Evolutionary conservation across 2,888 invertebrate species (phyloP).

Genomic region (Amphipoea oculea): DNA sequence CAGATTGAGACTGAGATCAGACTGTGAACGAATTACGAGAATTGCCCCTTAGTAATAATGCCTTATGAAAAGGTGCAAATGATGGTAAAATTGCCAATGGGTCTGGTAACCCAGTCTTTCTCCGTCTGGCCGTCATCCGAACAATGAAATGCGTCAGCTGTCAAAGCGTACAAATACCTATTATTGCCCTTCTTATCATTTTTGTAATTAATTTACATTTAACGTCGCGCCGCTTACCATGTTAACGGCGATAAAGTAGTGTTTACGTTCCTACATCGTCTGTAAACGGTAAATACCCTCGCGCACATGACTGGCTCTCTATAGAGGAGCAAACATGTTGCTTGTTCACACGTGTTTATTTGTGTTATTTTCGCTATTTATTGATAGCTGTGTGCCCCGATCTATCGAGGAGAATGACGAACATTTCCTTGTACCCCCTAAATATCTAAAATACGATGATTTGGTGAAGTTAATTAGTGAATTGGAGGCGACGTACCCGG

Average conservation of each 20-base stretch:
- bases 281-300: constrained; percentile 57
- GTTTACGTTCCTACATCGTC: constrained; percentile 69
- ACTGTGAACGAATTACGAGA: no score
- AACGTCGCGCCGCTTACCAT: constrained; percentile 67
- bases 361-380: constrained; percentile 80
- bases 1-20: no score
- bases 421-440: constrained; percentile 89
- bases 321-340: constrained; percentile 74
- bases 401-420: constrained; percentile 85
- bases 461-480: constrained; percentile 92
- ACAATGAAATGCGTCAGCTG: constrained; percentile 59
- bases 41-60: not conserved
- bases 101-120: constrained; percentile 28
- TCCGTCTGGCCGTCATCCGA: constrained; percentile 22
- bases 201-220: constrained; percentile 55
- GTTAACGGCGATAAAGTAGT: constrained; percentile 72
- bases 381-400: constrained; percentile 78
- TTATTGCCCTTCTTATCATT: constrained; percentile 61
- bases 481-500: constrained; percentile 92
- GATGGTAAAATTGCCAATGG: not conserved
- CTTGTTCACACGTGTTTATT: constrained; percentile 76
- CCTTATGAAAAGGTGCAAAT: not conserved
- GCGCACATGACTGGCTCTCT: constrained; percentile 55
- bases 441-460: constrained; percentile 93
- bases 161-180: constrained; percentile 54